Evolutionary conservation across 2,113 vertebrate species (phyloP).

Genomic region (Chunga burmeisteri): DNA sequence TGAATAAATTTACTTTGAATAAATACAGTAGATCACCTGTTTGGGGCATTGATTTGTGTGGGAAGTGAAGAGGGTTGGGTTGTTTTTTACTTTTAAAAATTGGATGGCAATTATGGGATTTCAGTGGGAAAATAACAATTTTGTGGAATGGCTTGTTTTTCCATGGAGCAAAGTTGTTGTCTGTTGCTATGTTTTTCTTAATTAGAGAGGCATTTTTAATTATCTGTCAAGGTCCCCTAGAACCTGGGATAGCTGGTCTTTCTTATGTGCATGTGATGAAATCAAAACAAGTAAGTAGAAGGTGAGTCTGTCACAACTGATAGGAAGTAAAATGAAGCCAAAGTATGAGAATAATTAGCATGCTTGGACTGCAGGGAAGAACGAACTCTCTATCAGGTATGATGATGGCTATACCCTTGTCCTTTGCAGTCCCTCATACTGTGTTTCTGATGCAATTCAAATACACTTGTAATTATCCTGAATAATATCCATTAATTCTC

Average conservation of each 20-base stretch:
- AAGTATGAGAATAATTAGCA: constrained; percentile 27
- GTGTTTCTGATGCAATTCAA: background rate
- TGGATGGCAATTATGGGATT: background rate
- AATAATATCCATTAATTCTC: background rate
- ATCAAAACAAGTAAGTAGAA: constrained; percentile 1
- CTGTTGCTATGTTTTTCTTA: constrained; percentile 31
- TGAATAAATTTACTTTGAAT: background rate
- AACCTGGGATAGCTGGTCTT: constrained; percentile 6
- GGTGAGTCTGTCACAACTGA: background rate
- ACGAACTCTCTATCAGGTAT: background rate
- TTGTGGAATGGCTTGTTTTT: constrained; percentile 14
- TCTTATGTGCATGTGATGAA: background rate
- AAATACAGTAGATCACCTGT: background rate
- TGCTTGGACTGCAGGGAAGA: background rate
- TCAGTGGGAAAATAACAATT: background rate
- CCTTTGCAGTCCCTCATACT: background rate
- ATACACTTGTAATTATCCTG: background rate
- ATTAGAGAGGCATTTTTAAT: constrained; percentile 48
- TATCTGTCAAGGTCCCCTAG: constrained; percentile 32
- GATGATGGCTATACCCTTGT: background rate
- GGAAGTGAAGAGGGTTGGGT: background rate
- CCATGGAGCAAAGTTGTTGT: background rate
- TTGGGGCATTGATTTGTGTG: background rate
- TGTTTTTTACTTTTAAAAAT: background rate
- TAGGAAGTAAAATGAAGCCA: background rate